These are phyloP conservation scores for Drosophila sp. DNA, from an alignment of 1,140 invertebrate genomes.

Conservation along the genomic window DNA sequence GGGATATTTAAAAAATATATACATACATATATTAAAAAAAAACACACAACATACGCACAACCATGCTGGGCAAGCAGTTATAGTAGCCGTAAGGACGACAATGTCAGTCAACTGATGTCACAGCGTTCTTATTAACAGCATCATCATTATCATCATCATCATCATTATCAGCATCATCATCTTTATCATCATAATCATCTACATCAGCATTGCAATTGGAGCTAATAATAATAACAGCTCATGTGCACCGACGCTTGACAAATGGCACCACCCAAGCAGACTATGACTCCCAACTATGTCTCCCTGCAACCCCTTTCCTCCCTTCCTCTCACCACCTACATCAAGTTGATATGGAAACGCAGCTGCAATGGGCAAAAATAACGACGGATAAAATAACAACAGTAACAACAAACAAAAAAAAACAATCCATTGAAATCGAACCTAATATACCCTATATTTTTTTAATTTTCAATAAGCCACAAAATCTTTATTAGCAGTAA, in stretches of 20 bases:
- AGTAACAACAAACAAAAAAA: constrained; percentile 4
- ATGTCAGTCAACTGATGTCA: constrained; percentile 26
- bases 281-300: too few species aligned
- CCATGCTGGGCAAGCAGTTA: constrained; percentile 57
- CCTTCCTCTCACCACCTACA: constrained; percentile 28
- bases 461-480: too few species aligned
- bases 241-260: constrained; percentile 80
- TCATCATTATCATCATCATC: too few species aligned
- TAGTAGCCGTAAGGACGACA: constrained; percentile 27
- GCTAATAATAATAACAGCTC: constrained; percentile 81
- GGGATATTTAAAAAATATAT: constrained; percentile 47
- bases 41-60: constrained; percentile 46
- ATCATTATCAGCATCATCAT: too few species aligned
- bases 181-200: too few species aligned
- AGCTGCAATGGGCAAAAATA: constrained; percentile 38
- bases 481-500: too few species aligned
- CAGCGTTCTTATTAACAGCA: constrained; percentile 38
- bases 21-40: constrained; percentile 50
- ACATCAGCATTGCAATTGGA: constrained; percentile 53
- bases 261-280: constrained; percentile 38
- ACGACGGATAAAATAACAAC: constrained; percentile 19
- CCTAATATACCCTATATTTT: too few species aligned
- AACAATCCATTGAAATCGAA: not conserved
- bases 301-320: constrained; percentile 4
- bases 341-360: constrained; percentile 70